Evolutionary conservation across 2,888 invertebrate species (phyloP).

Genomic region (Drosophila formosana): DNA sequence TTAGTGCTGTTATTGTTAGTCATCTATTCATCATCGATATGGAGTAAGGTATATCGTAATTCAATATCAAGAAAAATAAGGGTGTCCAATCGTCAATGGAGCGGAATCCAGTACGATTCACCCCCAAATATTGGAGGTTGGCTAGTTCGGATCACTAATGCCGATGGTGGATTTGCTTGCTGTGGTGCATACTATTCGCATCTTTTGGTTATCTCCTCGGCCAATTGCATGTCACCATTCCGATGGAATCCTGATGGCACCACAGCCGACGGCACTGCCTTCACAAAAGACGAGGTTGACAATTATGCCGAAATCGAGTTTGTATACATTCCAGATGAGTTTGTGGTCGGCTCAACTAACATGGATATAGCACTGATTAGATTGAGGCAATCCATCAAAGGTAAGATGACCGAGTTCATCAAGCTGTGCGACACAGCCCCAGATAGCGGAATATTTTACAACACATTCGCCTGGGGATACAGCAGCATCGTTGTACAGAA

Average conservation of each 20-base stretch:
- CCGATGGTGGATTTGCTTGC: slow-evolving; percentile 26
- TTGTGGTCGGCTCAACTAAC: background rate
- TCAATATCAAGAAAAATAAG: background rate
- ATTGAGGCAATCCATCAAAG: slow-evolving; percentile 37
- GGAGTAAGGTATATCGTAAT: slow-evolving; percentile 17
- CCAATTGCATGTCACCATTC: slow-evolving; percentile 51
- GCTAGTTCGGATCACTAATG: slow-evolving; percentile 37
- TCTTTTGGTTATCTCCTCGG: slow-evolving; percentile 46
- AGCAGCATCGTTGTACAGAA: slow-evolving; percentile 11
- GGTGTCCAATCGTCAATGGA: slow-evolving; percentile 18
- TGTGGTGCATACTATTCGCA: slow-evolving; percentile 46
- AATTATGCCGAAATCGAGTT: slow-evolving; percentile 22
- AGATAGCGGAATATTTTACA: rapidly evolving
- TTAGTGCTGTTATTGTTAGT: slow-evolving; percentile 5
- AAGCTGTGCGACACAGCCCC: background rate
- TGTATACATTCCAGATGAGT: slow-evolving; percentile 36
- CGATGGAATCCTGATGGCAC: slow-evolving; percentile 6
- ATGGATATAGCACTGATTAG: slow-evolving; percentile 51
- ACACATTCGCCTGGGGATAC: slow-evolving; percentile 45
- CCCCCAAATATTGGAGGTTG: slow-evolving; percentile 41
- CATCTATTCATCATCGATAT: background rate
- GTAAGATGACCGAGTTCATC: slow-evolving; percentile 52
- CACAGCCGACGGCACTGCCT: slow-evolving; percentile 30
- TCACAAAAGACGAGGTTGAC: background rate
- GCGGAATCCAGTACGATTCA: slow-evolving; percentile 23